Conservation (phyloP, 2,797 vertebrate species). For the Microchirus variegatus region DNA sequence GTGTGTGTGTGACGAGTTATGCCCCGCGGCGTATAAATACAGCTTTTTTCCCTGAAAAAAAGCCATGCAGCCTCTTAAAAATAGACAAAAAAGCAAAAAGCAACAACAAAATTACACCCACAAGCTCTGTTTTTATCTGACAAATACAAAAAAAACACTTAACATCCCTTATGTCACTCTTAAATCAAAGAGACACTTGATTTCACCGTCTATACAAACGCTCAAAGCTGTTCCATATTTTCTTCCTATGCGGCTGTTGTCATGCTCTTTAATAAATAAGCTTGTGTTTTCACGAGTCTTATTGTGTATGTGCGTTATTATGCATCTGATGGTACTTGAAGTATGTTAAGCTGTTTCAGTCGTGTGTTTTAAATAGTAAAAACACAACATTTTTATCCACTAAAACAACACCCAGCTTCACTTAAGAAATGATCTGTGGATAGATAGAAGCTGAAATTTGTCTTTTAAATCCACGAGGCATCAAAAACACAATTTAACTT, state of each 20-base stretch:
- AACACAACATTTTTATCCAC: neutral
- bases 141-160: conserved; percentile 35
- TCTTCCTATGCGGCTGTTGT: conserved; percentile 14
- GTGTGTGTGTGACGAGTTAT: conserved; percentile 35
- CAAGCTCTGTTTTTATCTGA: conserved; percentile 32
- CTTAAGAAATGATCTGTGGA: too few relatives aligned
- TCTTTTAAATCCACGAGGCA: too few relatives aligned
- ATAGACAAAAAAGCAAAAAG: neutral
- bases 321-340: neutral
- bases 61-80: conserved; percentile 5
- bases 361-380: neutral
- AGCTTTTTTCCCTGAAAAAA: conserved; percentile 29
- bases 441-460: too few relatives aligned
- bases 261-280: conserved; percentile 12
- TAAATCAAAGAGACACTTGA: conserved; percentile 19
- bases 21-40: conserved; percentile 43
- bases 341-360: too few relatives aligned
- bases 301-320: neutral
- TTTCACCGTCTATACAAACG: conserved; percentile 25
- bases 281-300: neutral
- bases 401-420: too few relatives aligned
- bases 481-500: too few relatives aligned
- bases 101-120: neutral
- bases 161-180: conserved; percentile 34
- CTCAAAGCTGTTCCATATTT: conserved; percentile 50